Evolutionary conservation across 1,140 invertebrate genomes (phyloP), one percentile per base, ranked within the genome.

Genomic region (Psilanteris sp.): DNA sequence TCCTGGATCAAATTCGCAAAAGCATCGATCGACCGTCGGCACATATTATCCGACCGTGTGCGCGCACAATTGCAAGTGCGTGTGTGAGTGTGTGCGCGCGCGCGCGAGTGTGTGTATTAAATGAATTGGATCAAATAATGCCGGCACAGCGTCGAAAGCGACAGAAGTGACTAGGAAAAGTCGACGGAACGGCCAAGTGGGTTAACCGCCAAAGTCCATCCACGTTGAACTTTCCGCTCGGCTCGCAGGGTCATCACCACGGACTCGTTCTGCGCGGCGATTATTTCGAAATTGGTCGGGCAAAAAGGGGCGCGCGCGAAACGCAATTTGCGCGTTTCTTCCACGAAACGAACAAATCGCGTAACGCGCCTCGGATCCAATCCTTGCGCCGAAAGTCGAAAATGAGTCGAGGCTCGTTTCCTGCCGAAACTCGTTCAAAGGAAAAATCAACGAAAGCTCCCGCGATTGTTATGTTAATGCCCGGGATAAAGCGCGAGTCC

Each of bases 391-490:
- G 18, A 20, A 20, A 6, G 18, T 3, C 26, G 3, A 9, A 27
- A 27, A 27, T 27, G 26, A 27, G n/a, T 8, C n/a, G 3, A 8
- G n/a, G n/a, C 18, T 20, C 6, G 6, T 20, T 20, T 20, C 6
- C 18, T 20, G 18, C 6, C 6, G 3, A 20, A 20, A 20, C 6
- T 3, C 3, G 6, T 20, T 20, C 24, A 10, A 31, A 36, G 6
- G 26, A 29, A 22, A 54, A 39, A 15, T 27, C 26, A 16, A 7
- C 26, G 7, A 43, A 22, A 20, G 13, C 18, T 26, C 32, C 11
- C 54, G 54, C 81, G 82, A 87, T 87, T 86, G 86, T 86, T 85
- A 86, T 85, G 85, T 75, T 85, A 87, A 87, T 84, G 62, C 29
- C n/a, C 7, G 50, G 39, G 78, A 76, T 77, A 81, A 80, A 83